Evolutionary conservation across 2,797 vertebrate genomes (phyloP).

Genomic region (Ataeniobius toweri): DNA sequence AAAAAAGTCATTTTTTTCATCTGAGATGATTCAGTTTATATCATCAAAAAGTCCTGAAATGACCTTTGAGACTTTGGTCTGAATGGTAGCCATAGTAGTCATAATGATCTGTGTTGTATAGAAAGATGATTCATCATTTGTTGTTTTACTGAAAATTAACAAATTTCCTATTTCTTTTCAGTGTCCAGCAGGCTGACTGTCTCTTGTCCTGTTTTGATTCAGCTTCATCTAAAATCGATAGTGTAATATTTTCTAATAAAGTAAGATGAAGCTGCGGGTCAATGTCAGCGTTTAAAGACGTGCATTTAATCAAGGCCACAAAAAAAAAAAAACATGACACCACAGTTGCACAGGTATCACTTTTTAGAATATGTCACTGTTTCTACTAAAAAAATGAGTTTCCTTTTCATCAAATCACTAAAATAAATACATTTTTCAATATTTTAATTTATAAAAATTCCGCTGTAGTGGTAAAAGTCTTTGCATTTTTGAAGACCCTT

Average conservation of each 20-base stretch:
- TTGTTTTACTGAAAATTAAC: background rate
- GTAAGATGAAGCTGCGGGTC: background rate
- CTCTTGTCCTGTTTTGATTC: background rate
- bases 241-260: background rate
- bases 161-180: background rate
- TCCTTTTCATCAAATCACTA: background rate
- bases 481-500: background rate
- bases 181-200: background rate
- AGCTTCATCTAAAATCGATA: background rate
- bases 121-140: background rate
- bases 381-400: background rate
- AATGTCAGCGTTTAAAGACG: background rate
- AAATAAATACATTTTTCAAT: background rate
- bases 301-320: background rate
- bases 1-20: background rate
- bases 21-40: background rate
- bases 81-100: background rate
- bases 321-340: background rate
- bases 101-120: background rate
- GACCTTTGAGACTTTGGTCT: background rate
- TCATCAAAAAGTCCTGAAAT: background rate
- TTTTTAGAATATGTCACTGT: too few relatives aligned
- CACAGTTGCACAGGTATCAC: too few relatives aligned
- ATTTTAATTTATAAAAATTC: background rate
- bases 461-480: background rate